phyloP scores from a whole-genome alignment of 2,113 vertebrate genomes.

The Lonchura striata region DNA sequence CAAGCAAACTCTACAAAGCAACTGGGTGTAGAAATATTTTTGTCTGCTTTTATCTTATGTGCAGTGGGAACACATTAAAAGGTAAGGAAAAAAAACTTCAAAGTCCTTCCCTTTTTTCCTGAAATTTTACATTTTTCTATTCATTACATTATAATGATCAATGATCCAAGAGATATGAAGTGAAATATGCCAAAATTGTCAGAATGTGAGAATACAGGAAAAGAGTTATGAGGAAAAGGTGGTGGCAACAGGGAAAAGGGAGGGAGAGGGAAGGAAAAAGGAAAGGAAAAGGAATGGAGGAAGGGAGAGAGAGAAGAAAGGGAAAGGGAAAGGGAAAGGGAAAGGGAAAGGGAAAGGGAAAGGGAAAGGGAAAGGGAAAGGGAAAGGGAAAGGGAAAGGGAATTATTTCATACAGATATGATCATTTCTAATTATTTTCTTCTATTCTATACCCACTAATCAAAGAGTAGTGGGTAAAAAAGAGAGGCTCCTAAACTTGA shows the following conservation, averaged over 20 bases:
- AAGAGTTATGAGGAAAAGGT: neutral
- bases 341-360: no score
- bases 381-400: no score
- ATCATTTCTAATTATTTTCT: neutral
- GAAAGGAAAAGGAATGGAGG: no score
- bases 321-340: no score
- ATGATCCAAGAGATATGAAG: neutral
- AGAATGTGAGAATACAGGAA: neutral
- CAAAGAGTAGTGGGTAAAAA: neutral
- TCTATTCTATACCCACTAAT: neutral
- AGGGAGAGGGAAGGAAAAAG: no score
- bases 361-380: no score
- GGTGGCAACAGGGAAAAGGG: rapidly evolving
- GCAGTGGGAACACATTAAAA: slow-evolving; percentile 2
- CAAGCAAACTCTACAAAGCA: neutral
- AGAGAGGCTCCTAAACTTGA: neutral
- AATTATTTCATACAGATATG: neutral
- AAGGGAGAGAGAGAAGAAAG: no score
- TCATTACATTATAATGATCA: neutral
- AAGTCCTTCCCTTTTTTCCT: neutral
- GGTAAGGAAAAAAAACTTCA: neutral
- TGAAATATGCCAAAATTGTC: neutral
- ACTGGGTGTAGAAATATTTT: neutral
- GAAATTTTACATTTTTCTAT: neutral
- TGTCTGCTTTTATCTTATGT: slow-evolving; percentile 17